Evolutionary conservation across 2,797 vertebrate species (phyloP).

Genomic region (Ceryle rudis): DNA sequence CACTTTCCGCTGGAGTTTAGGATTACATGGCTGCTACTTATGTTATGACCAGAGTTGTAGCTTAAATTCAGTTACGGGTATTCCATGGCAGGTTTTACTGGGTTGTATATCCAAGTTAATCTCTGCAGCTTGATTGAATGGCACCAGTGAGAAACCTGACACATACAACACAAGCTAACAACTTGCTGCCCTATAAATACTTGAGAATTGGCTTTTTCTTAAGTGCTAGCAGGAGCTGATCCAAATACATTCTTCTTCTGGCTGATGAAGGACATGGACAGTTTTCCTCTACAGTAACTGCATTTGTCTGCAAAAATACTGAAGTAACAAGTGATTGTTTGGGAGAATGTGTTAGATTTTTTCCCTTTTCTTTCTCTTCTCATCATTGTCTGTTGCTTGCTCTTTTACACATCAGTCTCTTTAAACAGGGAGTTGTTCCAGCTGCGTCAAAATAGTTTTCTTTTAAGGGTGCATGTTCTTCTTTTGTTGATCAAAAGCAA

Average conservation of each 20-base stretch:
- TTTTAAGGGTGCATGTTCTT: conserved; percentile 20
- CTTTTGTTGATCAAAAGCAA: conserved; percentile 43
- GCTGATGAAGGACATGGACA: neutral
- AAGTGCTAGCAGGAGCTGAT: neutral
- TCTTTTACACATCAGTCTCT: neutral
- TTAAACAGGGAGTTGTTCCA: neutral
- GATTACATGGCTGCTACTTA: neutral
- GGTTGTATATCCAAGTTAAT: neutral
- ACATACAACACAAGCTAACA: neutral
- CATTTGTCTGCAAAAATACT: neutral
- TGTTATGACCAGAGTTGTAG: neutral
- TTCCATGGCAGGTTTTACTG: neutral
- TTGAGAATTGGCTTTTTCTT: neutral
- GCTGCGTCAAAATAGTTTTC: neutral
- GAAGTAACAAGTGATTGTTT: neutral
- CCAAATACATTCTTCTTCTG: neutral
- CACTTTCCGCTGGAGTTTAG: neutral
- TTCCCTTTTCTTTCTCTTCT: neutral
- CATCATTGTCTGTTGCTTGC: neutral
- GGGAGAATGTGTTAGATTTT: neutral
- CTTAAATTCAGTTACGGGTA: neutral
- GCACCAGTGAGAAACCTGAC: neutral
- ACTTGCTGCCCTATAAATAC: neutral
- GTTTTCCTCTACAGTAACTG: neutral
- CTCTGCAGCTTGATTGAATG: neutral